Evolutionary conservation across 2,797 vertebrate species (phyloP), one percentile per base, ranked within the genome.

Genomic region (Morelia viridis): DNA sequence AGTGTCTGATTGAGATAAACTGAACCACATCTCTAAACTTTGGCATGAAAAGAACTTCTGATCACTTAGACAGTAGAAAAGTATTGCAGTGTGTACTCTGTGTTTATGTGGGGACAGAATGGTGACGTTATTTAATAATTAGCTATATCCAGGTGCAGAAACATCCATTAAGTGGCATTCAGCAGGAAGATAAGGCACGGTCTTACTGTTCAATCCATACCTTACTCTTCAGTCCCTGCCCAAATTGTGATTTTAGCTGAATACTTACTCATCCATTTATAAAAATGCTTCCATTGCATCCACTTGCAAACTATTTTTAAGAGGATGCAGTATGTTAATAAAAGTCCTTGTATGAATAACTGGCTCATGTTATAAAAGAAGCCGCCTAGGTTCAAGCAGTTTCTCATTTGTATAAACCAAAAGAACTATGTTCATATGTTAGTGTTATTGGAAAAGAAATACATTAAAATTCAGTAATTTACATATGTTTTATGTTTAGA

Each of bases 111-210:
- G 95, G 92, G 91, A 94, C 93, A 94, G 95, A 95, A 2, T 95
- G 95, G 93, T 93, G 90, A 94, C 91, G 91, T 94, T 95, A 94
- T 94, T 96, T 96, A 96, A 95, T 96, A 96, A 96, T 96, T 96
- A 96, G 90, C 92, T 64, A 22, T 94, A 60, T 89, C 91, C 95
- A 96, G 95, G 90, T 96, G 94, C 91, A 93, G 85, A 94, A 96
- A 91, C 87, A 91, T 95, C 89, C 95, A 95, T 96, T 96, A 94
- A 93, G 93, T 88, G 89, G 90, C 94, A 94, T 95, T 94, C 94
- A 95, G 92, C 83, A 91, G 95, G 90, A 93, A 97, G 96, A 97
- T 97, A 97, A 97, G 96, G 96, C 96, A 97, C 95, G 94, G 22
- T 85, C 83, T 24, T 50, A 0, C 88, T 88, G 56, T 91, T 95